A percentile compares a stretch with the other conserved stretches of the same genome.
These are phyloP conservation scores for Lucilia cuprina DNA, from an alignment of 1,140 invertebrate species.

Conservation along the genomic window DNA sequence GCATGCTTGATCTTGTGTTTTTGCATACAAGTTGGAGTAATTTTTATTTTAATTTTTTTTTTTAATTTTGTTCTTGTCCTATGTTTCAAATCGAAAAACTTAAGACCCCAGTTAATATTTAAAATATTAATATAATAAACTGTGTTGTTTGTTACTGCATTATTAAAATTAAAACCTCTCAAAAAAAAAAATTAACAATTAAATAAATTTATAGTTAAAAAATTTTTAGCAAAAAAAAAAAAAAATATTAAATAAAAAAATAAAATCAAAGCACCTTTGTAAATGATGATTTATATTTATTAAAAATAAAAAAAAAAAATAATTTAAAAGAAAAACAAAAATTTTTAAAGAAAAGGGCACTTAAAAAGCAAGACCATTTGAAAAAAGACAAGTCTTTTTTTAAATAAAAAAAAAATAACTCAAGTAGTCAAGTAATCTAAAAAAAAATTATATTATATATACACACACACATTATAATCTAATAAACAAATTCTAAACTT, in stretches of 20 bases:
- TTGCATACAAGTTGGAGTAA: no score
- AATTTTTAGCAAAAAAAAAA: conserved; percentile 17
- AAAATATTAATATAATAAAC: not conserved
- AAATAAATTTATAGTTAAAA: conserved; percentile 36
- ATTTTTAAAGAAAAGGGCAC: conserved; percentile 5
- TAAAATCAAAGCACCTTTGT: conserved; percentile 41
- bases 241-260: not conserved
- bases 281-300: conserved; percentile 41
- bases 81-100: not conserved
- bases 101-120: not conserved
- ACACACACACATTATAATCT: conserved; percentile 24
- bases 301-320: conserved; percentile 26
- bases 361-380: not conserved
- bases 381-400: not conserved
- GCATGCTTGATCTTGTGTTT: no score
- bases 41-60: no score
- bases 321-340: conserved; percentile 47
- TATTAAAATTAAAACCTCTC: not conserved
- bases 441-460: not conserved
- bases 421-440: not conserved
- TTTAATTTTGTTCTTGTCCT: no score
- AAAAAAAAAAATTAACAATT: not conserved
- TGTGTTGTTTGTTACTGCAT: conserved; percentile 27
- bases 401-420: not conserved
- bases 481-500: conserved; percentile 2